A percentile compares a stretch with the other conserved stretches of the same genome.
These are phyloP conservation scores for Sebastes alutus DNA, from an alignment of 2,797 vertebrate genomes.

Conservation along the genomic window DNA sequence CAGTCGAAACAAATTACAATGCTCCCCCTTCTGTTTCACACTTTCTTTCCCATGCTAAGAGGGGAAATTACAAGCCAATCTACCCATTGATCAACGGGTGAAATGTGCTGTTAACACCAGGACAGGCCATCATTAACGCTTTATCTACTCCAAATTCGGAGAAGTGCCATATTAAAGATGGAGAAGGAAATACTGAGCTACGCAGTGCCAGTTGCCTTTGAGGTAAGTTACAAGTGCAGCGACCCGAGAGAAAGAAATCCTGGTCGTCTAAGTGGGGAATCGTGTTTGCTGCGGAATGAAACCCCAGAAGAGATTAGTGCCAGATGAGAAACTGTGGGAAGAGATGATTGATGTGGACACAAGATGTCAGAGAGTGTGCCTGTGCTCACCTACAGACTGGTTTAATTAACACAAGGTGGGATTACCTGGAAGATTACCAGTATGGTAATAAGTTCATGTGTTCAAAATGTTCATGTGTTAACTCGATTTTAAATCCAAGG, in stretches of 20 bases:
- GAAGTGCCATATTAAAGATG: not conserved
- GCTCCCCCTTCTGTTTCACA: conserved; percentile 53
- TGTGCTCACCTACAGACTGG: not conserved
- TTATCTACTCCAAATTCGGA: conserved; percentile 40
- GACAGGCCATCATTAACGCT: conserved; percentile 57
- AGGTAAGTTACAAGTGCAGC: not conserved
- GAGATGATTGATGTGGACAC: conserved; percentile 32
- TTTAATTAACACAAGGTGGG: not conserved
- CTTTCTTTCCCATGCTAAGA: conserved; percentile 47
- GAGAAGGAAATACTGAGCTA: not conserved
- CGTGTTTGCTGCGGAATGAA: conserved; percentile 50
- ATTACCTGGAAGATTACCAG: not conserved
- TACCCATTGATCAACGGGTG: conserved; percentile 50
- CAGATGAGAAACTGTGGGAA: conserved; percentile 40
- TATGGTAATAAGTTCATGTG: not conserved
- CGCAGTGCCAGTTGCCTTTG: not conserved
- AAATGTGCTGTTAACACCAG: conserved; percentile 55
- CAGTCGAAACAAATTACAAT: conserved; percentile 62
- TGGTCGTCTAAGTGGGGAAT: conserved; percentile 20
- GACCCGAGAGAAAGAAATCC: conserved; percentile 8
- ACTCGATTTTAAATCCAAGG: not conserved
- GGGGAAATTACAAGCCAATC: conserved; percentile 65
- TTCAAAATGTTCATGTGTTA: not conserved
- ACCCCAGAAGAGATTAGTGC: conserved; percentile 45
- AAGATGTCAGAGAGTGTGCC: conserved; percentile 8